Base-by-base conservation (phyloP, 2,888 invertebrate species). In the Steromphala cineraria region DNA sequence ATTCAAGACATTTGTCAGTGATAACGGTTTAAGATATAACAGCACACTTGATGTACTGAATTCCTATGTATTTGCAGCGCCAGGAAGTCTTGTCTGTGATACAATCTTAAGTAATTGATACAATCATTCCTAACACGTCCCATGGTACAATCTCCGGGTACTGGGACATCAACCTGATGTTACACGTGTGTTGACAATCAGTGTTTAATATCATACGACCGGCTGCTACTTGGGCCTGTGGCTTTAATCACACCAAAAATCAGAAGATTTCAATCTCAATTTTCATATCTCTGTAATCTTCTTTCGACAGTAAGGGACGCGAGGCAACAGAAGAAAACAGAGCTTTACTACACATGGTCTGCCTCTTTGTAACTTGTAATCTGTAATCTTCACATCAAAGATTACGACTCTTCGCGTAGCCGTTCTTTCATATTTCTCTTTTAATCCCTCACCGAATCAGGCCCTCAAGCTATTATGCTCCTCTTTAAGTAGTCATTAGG, bases 371-470 rank as follows among this genome's bases (percentile, higher is more conserved):
- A 62, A 28, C 28, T 10, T 24, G 28, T 62, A 62, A 62, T 62
- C 62, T 62, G 62, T 62, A 24, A 62, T 62, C 62, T 62, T 62
- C 62, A 62, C 28, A 62, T 62, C 62, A 62, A 62, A 62, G 62
- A 62, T 62, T 62, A 62, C 21, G 28, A 28, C 15, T 28, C 17
- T 62, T 28, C 24, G 24, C 62, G 62, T 17, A 62, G 62, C 19
- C 15, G 28, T 62, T 15, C 28, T 62, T 62, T 62, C 62, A 62
- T 62, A 62, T 28, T 62, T 28, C 28, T 28, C 24, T 24, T 28
- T 62, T 62, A 62, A 62, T 62, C 62, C 62, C 10, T 62, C 62
- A 28, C 28, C 28, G 62, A 62, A 62, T 24, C 62, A 24, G 15
- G 17, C 28, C 62, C 28, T 28, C 28, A 8, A 28, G 62, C 62